Base-by-base conservation (phyloP, 2,888 invertebrate genomes). In the Endotricha flammealis region DNA sequence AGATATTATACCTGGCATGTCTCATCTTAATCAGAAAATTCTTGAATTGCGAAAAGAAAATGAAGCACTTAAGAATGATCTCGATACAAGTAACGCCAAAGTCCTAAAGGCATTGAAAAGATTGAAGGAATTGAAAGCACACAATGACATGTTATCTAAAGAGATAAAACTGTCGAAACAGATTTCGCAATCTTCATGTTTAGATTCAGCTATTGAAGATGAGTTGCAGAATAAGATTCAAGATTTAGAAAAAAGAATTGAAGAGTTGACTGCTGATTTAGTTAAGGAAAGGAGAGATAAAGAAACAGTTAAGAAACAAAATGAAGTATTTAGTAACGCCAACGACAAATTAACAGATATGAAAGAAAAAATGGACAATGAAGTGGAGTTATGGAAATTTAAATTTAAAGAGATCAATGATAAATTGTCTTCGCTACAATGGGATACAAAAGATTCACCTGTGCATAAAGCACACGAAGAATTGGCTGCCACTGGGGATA, bases 71-170 rank as follows among this genome's bases (percentile, higher is more conserved):
- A 78, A 88, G 38, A 86, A 89, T 36, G 92, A 93, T 50, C 85
- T 93, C 5, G 88, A 90, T 44, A 79, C 89, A 14, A 78, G 89
- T 41, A 92, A 93, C 66, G 73, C 90, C 0, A 95, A 95, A 64
- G 90, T 92, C 16, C 90, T 91, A 1, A 96, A 95, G 77, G 88
- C 95, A 46, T 81, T 96, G 50, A 93, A 93, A 56, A 96, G 95
- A 70, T 76, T 96, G 27, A 96, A 95, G 69, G 93, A 95, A 62
- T 89, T 95, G 36, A 96, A 96, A 71, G 74, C 77, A 1, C 90
- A 89, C 42, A 90, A 91, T 58, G 92, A 92, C 22, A 81, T 87
- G 48, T 65, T 92, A 22, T 72, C 76, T 7, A 87, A 86, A 37
- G 89, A 91, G 64, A 54, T 90, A 39, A 88, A 86, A 50, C 67